Evolutionary conservation across 2,888 invertebrate genomes (phyloP).

Genomic region (Thereva nobilitata): DNA sequence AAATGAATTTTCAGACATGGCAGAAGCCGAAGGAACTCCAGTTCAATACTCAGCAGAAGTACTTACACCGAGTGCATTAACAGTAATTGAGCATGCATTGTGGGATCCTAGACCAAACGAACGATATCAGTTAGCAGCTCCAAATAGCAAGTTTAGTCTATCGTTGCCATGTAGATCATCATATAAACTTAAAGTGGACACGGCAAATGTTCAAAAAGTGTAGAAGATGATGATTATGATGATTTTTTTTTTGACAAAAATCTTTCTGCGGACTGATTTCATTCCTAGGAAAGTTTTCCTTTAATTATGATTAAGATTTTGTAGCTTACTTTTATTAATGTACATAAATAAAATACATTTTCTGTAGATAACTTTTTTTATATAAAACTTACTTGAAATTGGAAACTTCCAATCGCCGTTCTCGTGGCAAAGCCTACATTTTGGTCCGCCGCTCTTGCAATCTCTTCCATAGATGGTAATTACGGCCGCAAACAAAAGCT

Average conservation of each 20-base stretch:
- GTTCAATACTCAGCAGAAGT: conserved; percentile 69
- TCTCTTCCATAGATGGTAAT: too few relatives aligned
- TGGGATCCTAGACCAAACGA: conserved; percentile 63
- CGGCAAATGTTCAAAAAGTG: conserved; percentile 38
- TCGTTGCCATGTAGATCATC: conserved; percentile 59
- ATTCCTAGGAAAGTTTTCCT: background rate
- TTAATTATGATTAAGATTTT: conserved; percentile 10
- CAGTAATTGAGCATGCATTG: conserved; percentile 67
- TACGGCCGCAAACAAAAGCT: too few relatives aligned
- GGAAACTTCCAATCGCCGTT: too few relatives aligned
- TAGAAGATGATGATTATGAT: conserved; percentile 31
- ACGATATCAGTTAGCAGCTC: conserved; percentile 54
- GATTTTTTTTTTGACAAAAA: conserved; percentile 38
- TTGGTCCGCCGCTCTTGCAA: too few relatives aligned
- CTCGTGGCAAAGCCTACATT: too few relatives aligned
- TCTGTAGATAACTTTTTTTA: conserved; percentile 19
- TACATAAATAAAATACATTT: conserved; percentile 21
- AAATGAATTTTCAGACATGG: conserved; percentile 45
- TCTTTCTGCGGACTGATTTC: conserved; percentile 39
- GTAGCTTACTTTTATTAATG: conserved; percentile 13
- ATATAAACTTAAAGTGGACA: conserved; percentile 48
- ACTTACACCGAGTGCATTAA: conserved; percentile 64
- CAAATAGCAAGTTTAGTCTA: conserved; percentile 56
- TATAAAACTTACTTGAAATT: too few relatives aligned
- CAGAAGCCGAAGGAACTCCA: conserved; percentile 64